These are phyloP conservation scores for Lycaena phlaeas DNA, from an alignment of 2,888 invertebrate genomes.

Conservation along the genomic window DNA sequence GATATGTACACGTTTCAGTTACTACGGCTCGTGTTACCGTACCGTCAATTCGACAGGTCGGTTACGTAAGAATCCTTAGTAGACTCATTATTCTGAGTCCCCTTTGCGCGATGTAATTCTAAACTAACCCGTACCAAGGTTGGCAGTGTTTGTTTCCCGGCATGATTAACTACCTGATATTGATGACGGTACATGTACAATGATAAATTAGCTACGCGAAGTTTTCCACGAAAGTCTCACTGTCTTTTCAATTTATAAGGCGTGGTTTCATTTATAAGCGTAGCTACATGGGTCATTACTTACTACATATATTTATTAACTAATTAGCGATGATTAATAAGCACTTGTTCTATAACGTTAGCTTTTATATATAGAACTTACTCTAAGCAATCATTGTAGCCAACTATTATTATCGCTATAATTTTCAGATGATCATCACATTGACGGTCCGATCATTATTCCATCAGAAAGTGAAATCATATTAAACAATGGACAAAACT, in stretches of 20 bases:
- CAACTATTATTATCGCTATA: constrained; percentile 2
- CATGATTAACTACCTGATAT: constrained; percentile 33
- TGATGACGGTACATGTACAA: constrained; percentile 22
- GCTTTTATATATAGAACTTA: no score
- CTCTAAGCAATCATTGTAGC: no score
- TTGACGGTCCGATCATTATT: constrained; percentile 43
- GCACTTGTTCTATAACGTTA: no score
- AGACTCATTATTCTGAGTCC: constrained; percentile 34
- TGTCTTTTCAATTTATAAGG: constrained; percentile 21
- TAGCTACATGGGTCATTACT: constrained; percentile 13
- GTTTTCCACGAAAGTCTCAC: constrained; percentile 20
- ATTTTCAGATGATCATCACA: constrained; percentile 52
- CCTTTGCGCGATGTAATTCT: constrained; percentile 31
- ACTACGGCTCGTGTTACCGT: constrained; percentile 46
- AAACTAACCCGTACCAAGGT: constrained; percentile 35
- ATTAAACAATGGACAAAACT: constrained; percentile 53
- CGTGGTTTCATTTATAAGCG: constrained; percentile 17
- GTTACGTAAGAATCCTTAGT: constrained; percentile 11
- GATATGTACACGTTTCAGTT: constrained; percentile 37
- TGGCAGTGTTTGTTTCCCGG: constrained; percentile 32
- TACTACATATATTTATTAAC: constrained; percentile 2
- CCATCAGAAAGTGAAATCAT: constrained; percentile 43
- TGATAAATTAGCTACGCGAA: constrained; percentile 27
- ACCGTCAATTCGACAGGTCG: constrained; percentile 34
- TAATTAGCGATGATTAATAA: constrained; percentile 1